Evolutionary conservation across 2,888 invertebrate genomes (phyloP).

Genomic region (Galeopsomyia nigrocyanea): DNA sequence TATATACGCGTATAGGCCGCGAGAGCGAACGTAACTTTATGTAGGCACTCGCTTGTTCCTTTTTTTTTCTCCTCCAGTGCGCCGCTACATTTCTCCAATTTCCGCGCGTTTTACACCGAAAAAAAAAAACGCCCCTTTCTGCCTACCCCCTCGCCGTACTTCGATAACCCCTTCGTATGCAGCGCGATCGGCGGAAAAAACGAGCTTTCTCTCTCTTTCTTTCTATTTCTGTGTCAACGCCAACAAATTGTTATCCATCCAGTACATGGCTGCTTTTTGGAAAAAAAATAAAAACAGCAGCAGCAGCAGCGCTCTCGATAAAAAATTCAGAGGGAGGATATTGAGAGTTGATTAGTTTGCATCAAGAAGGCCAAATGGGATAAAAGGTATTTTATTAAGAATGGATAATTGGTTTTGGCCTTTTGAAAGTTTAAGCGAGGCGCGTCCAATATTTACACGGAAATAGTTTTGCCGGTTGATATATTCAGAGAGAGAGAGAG

Average conservation of each 20-base stretch:
- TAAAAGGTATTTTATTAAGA: constrained; percentile 31
- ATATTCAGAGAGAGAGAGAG: constrained; percentile 8
- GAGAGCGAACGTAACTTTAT: constrained; percentile 19
- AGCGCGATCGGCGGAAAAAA: too few relatives aligned
- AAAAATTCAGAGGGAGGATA: constrained; percentile 9
- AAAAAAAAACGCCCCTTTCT: not conserved
- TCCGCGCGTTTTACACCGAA: constrained; percentile 16
- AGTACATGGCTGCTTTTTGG: not conserved
- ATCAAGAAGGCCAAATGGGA: constrained; percentile 23
- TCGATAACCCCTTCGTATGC: too few relatives aligned
- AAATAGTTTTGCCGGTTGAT: constrained; percentile 18
- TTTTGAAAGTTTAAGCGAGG: constrained; percentile 24
- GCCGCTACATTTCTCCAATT: constrained; percentile 20
- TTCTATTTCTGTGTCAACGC: not conserved
- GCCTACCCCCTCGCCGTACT: too few relatives aligned
- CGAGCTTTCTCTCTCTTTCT: not conserved
- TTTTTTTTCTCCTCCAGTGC: constrained; percentile 19
- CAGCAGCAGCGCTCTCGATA: not conserved
- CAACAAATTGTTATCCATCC: not conserved
- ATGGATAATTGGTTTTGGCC: constrained; percentile 18
- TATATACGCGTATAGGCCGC: not conserved
- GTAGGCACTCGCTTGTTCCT: not conserved
- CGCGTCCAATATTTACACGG: not conserved
- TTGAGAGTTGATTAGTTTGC: constrained; percentile 21
- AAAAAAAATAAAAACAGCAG: not conserved